A percentile compares a stretch with the other conserved stretches of the same genome.
Evolutionary conservation across 2,113 vertebrate genomes (phyloP).

Genomic region (Microcebus murinus): DNA sequence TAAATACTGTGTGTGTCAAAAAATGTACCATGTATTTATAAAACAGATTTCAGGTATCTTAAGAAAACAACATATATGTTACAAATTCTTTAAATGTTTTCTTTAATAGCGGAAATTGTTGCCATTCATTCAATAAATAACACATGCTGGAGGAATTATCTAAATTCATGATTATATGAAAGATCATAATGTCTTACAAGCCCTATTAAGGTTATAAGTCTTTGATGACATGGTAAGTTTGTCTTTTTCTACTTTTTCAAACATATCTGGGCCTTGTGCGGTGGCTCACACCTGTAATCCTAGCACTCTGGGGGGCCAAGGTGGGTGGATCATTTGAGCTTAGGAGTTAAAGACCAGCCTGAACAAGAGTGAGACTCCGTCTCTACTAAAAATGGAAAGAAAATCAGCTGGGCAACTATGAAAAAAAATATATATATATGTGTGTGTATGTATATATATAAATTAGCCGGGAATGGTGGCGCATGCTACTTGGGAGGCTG

Average conservation of each 20-base stretch:
- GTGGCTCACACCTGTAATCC: no score
- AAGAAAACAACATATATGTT: constrained; percentile 65
- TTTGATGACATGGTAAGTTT: neutral
- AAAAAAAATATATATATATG: no score
- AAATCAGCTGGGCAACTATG: no score
- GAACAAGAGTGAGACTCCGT: no score
- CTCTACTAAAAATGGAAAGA: no score
- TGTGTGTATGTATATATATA: no score
- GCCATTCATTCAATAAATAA: constrained; percentile 53
- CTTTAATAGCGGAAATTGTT: constrained; percentile 44
- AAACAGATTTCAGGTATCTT: constrained; percentile 59
- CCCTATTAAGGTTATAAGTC: constrained; percentile 13
- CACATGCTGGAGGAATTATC: constrained; percentile 19
- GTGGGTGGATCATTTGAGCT: no score
- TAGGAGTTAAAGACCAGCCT: no score
- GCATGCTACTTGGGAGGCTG: no score
- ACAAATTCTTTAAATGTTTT: constrained; percentile 55
- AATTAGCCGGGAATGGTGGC: accelerated
- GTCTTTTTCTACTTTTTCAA: constrained; percentile 34
- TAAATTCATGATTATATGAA: constrained; percentile 23
- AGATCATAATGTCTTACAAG: neutral
- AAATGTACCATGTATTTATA: constrained; percentile 42
- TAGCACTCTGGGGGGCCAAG: no score
- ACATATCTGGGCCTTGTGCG: neutral
- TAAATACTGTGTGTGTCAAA: constrained; percentile 60